phyloP scores from a whole-genome alignment of 1,140 invertebrate genomes.

The Scaptomyza hsui region DNA sequence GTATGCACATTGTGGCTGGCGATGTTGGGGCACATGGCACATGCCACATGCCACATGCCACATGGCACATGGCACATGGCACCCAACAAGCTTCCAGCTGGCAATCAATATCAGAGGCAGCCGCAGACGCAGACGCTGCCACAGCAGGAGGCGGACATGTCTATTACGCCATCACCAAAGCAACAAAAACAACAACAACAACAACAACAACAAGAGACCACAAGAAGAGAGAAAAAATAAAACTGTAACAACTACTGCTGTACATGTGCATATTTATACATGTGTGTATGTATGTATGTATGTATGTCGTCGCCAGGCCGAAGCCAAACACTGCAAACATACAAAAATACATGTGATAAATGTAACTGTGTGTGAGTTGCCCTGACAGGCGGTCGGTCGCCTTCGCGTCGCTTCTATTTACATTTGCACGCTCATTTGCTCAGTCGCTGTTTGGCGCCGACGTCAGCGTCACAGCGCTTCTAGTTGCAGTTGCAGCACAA shows the following conservation, averaged over 20 bases:
- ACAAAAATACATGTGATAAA: conserved; percentile 24
- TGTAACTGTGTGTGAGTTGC: neutral
- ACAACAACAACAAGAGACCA: neutral
- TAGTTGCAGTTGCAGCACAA: conserved; percentile 36
- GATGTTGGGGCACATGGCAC: neutral
- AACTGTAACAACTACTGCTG: conserved; percentile 50
- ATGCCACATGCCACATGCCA: conserved; percentile 5
- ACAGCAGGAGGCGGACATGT: conserved; percentile 50
- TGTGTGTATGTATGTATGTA: conserved; percentile 1
- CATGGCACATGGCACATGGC: conserved; percentile 27
- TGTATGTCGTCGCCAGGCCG: conserved; percentile 64
- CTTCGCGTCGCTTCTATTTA: conserved; percentile 58
- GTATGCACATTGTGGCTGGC: too few species aligned
- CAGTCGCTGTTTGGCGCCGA: conserved; percentile 36
- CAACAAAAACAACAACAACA: neutral
- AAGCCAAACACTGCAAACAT: conserved; percentile 39
- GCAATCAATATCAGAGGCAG: conserved; percentile 42
- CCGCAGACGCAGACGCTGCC: conserved; percentile 31
- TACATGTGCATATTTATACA: conserved; percentile 50
- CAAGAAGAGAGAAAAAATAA: conserved; percentile 4
- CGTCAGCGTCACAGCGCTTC: conserved; percentile 23
- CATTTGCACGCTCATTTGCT: conserved; percentile 53
- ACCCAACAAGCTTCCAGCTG: conserved; percentile 44
- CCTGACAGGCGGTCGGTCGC: conserved; percentile 16
- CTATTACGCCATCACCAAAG: conserved; percentile 69